Percentiles rank a stretch among this genome's conserved stretches.
Conservation (phyloP, 2,888 invertebrate species). For the Asteroscopus sphinx region DNA sequence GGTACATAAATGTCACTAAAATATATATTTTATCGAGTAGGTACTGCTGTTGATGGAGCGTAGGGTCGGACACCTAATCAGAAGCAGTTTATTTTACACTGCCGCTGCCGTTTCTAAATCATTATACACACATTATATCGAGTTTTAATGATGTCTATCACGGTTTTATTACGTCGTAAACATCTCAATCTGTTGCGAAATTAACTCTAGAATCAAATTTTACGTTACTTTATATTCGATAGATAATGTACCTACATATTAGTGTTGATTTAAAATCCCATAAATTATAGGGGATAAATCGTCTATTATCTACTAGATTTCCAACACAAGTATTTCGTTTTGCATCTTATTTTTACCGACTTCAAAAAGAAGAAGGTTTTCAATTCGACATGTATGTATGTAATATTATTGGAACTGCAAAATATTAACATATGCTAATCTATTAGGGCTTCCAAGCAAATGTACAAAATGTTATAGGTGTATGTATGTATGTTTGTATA, state of each 20-base stretch:
- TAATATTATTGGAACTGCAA: too few relatives aligned
- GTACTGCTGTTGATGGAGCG: not conserved
- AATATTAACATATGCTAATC: too few relatives aligned
- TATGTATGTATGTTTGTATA: too few relatives aligned
- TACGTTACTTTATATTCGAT: not conserved
- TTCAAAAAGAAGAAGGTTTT: too few relatives aligned
- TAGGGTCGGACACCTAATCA: not conserved
- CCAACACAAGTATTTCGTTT: too few relatives aligned
- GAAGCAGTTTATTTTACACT: not conserved
- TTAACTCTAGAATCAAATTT: not conserved
- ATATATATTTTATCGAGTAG: not conserved
- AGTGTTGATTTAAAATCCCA: not conserved
- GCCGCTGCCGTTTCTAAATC: slow-evolving; percentile 3
- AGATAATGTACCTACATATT: not conserved
- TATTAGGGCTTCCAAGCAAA: too few relatives aligned
- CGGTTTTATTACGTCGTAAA: slow-evolving; percentile 1
- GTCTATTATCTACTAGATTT: too few relatives aligned
- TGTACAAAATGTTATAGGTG: too few relatives aligned
- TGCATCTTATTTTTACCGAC: too few relatives aligned
- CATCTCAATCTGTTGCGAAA: not conserved
- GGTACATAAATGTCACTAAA: too few relatives aligned
- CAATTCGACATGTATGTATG: too few relatives aligned
- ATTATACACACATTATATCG: not conserved
- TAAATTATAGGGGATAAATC: not conserved
- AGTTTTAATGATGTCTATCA: not conserved